phyloP scores from a whole-genome alignment of 2,113 vertebrate genomes.

The Zosterops japonicus region DNA sequence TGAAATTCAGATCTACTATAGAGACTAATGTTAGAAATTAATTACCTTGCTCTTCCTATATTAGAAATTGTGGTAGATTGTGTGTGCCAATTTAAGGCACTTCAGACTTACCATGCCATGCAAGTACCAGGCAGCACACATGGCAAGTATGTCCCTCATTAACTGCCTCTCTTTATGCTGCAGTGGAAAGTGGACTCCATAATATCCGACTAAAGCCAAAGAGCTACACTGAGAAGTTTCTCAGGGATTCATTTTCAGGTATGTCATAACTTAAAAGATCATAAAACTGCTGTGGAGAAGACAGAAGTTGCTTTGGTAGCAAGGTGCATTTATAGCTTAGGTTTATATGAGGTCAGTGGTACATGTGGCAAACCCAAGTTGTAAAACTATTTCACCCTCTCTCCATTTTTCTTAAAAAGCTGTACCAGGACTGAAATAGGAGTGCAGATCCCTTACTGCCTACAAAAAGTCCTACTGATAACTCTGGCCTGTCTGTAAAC shows the following conservation, averaged over 20 bases:
- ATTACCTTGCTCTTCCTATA: neutral
- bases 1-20: neutral
- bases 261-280: neutral
- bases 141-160: neutral
- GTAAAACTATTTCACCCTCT: neutral
- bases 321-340: neutral
- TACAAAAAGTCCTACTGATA: neutral
- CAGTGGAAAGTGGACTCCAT: neutral
- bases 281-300: neutral
- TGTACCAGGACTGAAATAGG: neutral
- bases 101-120: neutral
- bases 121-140: neutral
- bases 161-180: neutral
- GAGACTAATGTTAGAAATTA: neutral
- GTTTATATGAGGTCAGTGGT: neutral
- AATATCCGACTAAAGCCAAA: neutral
- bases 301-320: neutral
- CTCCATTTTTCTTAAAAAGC: neutral
- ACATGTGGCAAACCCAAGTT: neutral
- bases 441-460: neutral
- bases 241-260: neutral
- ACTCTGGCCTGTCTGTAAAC: neutral
- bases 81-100: neutral
- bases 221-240: neutral
- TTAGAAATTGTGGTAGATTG: neutral